Evolutionary conservation across 2,113 vertebrate genomes (phyloP).

Genomic region (Melospiza melodia): DNA sequence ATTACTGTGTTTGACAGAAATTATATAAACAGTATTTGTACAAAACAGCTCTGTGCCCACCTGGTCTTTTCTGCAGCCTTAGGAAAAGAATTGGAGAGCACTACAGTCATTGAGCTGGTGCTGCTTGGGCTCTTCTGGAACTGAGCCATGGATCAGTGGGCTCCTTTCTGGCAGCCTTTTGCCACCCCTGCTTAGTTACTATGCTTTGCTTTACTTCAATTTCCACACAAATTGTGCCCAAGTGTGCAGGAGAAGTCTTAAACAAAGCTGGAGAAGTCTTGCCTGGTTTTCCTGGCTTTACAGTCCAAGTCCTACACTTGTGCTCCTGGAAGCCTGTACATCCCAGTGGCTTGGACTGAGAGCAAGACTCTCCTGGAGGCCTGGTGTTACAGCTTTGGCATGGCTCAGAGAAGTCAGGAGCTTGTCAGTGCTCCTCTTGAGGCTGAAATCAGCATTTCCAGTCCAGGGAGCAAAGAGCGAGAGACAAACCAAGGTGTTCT

Average conservation of each 20-base stretch:
- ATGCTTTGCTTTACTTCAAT: background rate
- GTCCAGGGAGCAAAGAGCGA: background rate
- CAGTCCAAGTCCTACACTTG: rapidly evolving
- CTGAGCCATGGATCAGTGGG: background rate
- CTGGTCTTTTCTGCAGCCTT: background rate
- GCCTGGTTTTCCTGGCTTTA: background rate
- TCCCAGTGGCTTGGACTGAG: background rate
- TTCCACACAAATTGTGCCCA: background rate
- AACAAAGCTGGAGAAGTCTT: background rate
- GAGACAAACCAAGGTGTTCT: background rate
- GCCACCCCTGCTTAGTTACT: background rate
- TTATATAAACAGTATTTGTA: background rate
- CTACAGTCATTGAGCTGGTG: background rate
- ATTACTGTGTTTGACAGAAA: background rate
- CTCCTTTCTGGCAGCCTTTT: background rate
- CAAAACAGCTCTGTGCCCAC: background rate
- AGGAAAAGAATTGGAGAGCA: background rate
- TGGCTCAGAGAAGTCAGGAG: background rate
- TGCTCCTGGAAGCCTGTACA: background rate
- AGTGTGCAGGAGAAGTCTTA: background rate
- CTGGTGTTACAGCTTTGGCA: background rate
- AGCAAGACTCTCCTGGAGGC: background rate
- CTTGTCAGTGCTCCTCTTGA: background rate
- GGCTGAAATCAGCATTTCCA: background rate
- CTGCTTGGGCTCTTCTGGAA: background rate